Evolutionary conservation across 2,888 invertebrate genomes (phyloP).

Genomic region (Vandiemenella viatica): DNA sequence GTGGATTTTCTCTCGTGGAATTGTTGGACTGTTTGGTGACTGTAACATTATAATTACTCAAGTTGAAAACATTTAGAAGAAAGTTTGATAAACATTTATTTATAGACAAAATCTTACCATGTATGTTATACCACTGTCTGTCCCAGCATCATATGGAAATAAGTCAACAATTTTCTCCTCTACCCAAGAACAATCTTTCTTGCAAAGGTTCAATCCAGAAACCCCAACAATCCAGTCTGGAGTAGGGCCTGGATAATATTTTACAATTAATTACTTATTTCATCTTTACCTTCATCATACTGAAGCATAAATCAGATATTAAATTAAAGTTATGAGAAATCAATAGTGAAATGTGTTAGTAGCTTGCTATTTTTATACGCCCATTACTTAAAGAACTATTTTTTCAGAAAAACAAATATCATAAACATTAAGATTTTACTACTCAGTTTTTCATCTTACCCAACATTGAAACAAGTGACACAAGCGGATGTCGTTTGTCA

Average conservation of each 20-base stretch:
- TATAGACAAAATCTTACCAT: slow-evolving; percentile 39
- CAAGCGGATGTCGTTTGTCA: slow-evolving; percentile 67
- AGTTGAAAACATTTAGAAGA: neutral
- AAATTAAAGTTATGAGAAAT: too few species aligned
- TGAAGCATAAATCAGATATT: too few species aligned
- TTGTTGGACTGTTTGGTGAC: slow-evolving; percentile 65
- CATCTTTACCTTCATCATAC: too few species aligned
- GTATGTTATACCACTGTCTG: slow-evolving; percentile 84
- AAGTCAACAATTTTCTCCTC: slow-evolving; percentile 68
- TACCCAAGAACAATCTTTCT: slow-evolving; percentile 82
- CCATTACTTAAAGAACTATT: too few species aligned
- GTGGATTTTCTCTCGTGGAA: slow-evolving; percentile 69
- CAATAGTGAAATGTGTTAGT: too few species aligned
- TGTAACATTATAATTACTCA: slow-evolving; percentile 24
- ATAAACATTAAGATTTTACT: too few species aligned
- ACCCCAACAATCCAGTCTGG: slow-evolving; percentile 98
- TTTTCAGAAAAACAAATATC: too few species aligned
- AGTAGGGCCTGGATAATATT: slow-evolving; percentile 75
- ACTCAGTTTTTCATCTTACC: slow-evolving; percentile 41
- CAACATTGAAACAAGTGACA: slow-evolving; percentile 79
- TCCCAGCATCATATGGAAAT: slow-evolving; percentile 91
- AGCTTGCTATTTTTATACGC: too few species aligned
- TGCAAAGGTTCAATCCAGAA: slow-evolving; percentile 73
- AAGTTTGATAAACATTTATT: neutral
- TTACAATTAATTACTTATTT: too few species aligned